Conservation (phyloP, 2,113 vertebrate species). For the human region GRCh38 chr12:102601001-102601500, state of each 20-base stretch:
- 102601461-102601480: neutral
- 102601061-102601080: neutral
- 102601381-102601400: neutral
- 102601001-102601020: neutral
- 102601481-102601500: neutral
- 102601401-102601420: neutral
- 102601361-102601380: neutral
- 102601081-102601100: neutral
- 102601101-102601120: neutral
- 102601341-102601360: neutral
- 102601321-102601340: neutral
- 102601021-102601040: neutral
- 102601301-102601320: neutral
- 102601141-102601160: neutral
- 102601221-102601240: neutral
- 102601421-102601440: neutral
- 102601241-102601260: neutral
- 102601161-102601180: neutral
- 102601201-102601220: neutral
- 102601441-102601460: neutral
- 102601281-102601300: neutral
- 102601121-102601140: neutral
- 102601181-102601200: neutral
- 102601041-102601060: neutral
- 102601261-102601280: slow-evolving; percentile 4